Evolutionary conservation across 2,113 vertebrate genomes (phyloP), one percentile per base, ranked within the genome.

Genomic region (Petromus typicus): DNA sequence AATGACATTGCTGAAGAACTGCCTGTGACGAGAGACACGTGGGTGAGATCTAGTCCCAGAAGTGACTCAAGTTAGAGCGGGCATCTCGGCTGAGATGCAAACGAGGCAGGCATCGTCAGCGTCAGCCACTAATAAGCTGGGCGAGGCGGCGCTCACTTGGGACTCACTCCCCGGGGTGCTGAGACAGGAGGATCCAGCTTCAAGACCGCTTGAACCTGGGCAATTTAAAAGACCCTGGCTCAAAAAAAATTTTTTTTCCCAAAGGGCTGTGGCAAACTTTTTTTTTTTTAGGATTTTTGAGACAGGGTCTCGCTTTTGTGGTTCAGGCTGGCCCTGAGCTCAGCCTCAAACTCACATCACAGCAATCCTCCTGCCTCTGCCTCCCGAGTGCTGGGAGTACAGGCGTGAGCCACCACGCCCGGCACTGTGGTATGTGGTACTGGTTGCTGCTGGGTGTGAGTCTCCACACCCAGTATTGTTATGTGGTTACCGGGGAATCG

Each of bases 1-100:
- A 80, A 99, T 98, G 89, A 99, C 89, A 5, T 98, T 90, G 30
- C 95, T 98, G 56, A 98, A 97, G 97, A 99, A 99, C 54, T 98
- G 98, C 97, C 99, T 99, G 94, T 59, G 90, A 91, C 48, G 27
- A 89, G 87, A 84, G 93, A 96, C 25, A 48, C 45, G 23, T 86
- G 63, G 57, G 43, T 89, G 56, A 91, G 32, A 34, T 48, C 40
- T n/a, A 69, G 85, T 73, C 67, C 34, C 23, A 83, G 40, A 93
- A 90, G 48, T 90, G 40, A 90, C 40, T 59, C 9, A 85, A 78
- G 20, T 45, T 81, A 43, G 37, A 63, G 61, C 7, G 34, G 8
- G 17, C 54, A 76, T 57, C 57, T 85, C 61, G 81, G 83, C 32
- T 87, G 93, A 82, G n/a, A 12, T 30, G 48, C n/a, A 86, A 92